Evolutionary conservation across 2,113 vertebrate species (phyloP).

Genomic region (Mobula birostris): DNA sequence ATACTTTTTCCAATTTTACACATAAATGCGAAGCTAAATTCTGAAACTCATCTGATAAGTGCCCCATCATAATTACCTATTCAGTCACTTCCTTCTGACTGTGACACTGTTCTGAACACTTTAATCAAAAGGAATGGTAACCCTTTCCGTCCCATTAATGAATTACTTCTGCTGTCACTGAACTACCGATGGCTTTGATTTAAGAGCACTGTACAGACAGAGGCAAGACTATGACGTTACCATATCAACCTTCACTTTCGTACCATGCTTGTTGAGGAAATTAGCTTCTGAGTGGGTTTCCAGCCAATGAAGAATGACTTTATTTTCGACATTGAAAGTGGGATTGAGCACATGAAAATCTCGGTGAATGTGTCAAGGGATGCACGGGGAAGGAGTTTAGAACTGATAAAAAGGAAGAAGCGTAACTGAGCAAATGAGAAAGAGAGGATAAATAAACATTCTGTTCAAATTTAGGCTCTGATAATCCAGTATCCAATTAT

Average conservation of each 20-base stretch:
- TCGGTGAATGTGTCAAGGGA: neutral
- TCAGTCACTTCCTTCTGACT: neutral
- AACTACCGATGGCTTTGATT: neutral
- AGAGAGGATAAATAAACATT: neutral
- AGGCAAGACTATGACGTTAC: neutral
- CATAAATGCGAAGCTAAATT: neutral
- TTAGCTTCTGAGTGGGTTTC: neutral
- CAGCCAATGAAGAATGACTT: neutral
- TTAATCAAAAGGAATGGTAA: neutral
- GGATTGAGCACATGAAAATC: neutral
- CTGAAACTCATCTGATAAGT: neutral
- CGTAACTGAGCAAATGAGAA: neutral
- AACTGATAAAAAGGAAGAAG: neutral
- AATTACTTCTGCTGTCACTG: neutral
- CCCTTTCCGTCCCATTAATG: neutral
- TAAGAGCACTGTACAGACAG: neutral
- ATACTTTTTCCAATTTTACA: neutral
- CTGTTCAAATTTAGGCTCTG: neutral
- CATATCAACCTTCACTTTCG: neutral
- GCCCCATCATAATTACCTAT: neutral
- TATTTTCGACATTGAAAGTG: conserved; percentile 3
- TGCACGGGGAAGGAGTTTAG: neutral
- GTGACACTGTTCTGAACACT: neutral
- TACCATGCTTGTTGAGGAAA: neutral
- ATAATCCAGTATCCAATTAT: no score